Conservation (phyloP, 2,888 invertebrate genomes). For the Netelia inedita region DNA sequence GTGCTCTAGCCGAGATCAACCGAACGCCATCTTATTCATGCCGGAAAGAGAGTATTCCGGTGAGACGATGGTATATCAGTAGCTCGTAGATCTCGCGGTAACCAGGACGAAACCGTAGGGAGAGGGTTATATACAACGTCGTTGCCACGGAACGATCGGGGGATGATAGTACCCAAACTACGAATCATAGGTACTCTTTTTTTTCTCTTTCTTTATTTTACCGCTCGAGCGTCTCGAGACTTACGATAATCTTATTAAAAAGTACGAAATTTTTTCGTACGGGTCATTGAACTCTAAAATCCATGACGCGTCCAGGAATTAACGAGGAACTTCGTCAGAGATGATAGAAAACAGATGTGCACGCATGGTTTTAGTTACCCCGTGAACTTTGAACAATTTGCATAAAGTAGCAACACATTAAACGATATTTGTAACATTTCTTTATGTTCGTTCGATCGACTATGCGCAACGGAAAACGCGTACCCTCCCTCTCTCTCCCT, state of each 20-base stretch:
- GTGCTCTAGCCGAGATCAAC: conserved; percentile 50
- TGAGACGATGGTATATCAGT: conserved; percentile 38
- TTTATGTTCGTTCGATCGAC: neutral
- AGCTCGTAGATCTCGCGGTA: conserved; percentile 39
- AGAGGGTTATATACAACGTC: conserved; percentile 1
- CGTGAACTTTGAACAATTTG: neutral
- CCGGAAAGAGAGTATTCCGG: conserved; percentile 56
- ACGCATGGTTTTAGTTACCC: neutral
- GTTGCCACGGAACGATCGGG: too few relatives aligned
- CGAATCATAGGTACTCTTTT: too few relatives aligned
- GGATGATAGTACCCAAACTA: too few relatives aligned
- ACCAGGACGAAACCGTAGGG: conserved; percentile 23
- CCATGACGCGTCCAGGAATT: too few relatives aligned
- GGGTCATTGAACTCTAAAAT: too few relatives aligned
- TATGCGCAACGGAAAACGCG: neutral
- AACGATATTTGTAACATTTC: neutral
- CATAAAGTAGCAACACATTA: neutral
- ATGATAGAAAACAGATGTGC: too few relatives aligned
- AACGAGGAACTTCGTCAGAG: too few relatives aligned
- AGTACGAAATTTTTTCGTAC: too few relatives aligned
- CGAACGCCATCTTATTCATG: conserved; percentile 62
- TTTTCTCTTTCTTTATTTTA: too few relatives aligned
- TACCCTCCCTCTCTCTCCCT: too few relatives aligned
- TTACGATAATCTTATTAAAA: too few relatives aligned
- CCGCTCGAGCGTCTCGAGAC: too few relatives aligned